phyloP scores from a whole-genome alignment of 2,888 invertebrate genomes.

The Monochamus alternatus region DNA sequence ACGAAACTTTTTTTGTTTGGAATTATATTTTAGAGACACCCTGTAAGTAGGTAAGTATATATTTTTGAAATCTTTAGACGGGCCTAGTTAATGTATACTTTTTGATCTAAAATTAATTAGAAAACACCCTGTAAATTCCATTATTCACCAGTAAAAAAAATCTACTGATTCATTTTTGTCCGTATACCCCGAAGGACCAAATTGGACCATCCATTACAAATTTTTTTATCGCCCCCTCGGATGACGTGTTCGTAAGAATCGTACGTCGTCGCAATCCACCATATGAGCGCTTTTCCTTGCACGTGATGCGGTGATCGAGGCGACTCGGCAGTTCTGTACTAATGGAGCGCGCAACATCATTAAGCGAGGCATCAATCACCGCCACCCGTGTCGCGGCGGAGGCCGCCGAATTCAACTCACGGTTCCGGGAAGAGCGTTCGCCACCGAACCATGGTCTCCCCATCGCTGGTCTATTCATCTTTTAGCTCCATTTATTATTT shows the following conservation, averaged over 20 bases:
- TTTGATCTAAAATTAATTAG: no score
- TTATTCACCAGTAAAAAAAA: no score
- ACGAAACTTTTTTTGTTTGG: no score
- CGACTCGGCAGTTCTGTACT: constrained; percentile 31
- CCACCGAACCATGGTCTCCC: constrained; percentile 36
- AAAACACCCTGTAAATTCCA: no score
- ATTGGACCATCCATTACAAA: constrained; percentile 42
- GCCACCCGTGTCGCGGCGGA: constrained; percentile 47
- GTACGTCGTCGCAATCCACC: constrained; percentile 41
- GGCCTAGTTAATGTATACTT: no score
- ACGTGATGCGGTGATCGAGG: constrained; percentile 50
- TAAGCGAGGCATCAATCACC: constrained; percentile 54
- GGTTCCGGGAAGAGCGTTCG: constrained; percentile 38
- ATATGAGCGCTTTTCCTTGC: constrained; percentile 39
- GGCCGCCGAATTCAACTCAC: constrained; percentile 36
- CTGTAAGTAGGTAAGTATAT: no score
- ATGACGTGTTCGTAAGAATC: constrained; percentile 36
- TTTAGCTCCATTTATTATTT: constrained; percentile 37
- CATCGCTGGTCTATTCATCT: constrained; percentile 28
- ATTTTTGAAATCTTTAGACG: no score
- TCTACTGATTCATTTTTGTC: no score
- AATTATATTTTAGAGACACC: no score
- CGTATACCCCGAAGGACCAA: constrained; percentile 2
- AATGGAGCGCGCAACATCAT: constrained; percentile 52
- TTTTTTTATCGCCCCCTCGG: constrained; percentile 35